These are phyloP conservation scores for Eulemur coronatus DNA, from an alignment of 2,797 vertebrate genomes.

Conservation along the genomic window DNA sequence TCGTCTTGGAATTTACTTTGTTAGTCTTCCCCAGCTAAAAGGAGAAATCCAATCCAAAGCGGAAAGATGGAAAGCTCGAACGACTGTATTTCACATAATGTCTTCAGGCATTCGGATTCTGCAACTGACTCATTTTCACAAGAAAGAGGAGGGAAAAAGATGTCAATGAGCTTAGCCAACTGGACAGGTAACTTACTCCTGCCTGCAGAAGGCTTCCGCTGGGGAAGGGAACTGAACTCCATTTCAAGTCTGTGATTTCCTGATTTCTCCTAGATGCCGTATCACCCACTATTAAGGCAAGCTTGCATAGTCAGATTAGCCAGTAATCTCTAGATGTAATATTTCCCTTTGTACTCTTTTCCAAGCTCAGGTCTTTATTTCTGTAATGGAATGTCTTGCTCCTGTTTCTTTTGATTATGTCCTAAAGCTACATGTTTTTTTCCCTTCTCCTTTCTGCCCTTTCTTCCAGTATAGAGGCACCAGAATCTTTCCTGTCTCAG, in stretches of 20 bases:
- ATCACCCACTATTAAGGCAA: background rate
- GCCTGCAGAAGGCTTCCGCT: background rate
- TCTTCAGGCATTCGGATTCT: slow-evolving; percentile 51
- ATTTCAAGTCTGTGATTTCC: background rate
- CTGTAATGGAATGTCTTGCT: background rate
- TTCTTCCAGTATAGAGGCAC: background rate
- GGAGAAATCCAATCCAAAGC: background rate
- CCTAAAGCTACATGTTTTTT: background rate
- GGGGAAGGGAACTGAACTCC: background rate
- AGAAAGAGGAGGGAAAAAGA: background rate
- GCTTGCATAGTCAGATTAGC: background rate
- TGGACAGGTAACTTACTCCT: slow-evolving; percentile 2
- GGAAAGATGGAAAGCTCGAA: slow-evolving; percentile 35
- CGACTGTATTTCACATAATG: background rate
- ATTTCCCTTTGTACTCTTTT: background rate
- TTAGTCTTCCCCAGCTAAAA: slow-evolving; percentile 52
- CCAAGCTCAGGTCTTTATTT: slow-evolving; percentile 64
- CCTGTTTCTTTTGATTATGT: background rate
- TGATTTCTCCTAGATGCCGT: background rate
- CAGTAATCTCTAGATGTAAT: background rate
- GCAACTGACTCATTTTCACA: slow-evolving; percentile 32
- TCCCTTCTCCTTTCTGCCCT: background rate
- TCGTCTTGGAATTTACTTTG: background rate
- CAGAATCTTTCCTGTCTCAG: background rate
- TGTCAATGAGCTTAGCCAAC: slow-evolving; percentile 35